phyloP scores from a whole-genome alignment of 2,797 vertebrate genomes.

The Coccyzus lansbergi region DNA sequence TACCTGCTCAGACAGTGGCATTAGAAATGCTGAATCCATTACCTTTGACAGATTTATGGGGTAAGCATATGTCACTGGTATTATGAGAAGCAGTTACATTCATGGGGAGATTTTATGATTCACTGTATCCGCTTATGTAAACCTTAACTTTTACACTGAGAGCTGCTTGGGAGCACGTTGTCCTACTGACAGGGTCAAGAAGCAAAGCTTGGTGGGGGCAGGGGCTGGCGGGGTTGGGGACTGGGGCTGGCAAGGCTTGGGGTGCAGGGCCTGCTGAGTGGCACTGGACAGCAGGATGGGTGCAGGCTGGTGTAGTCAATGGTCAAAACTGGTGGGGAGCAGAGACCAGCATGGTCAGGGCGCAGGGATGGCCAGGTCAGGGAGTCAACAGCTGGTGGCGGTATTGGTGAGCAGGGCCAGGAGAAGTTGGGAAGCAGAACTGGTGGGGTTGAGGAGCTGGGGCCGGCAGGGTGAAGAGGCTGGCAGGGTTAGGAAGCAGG shows the following conservation, averaged over 20 bases:
- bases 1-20: slow-evolving; percentile 18
- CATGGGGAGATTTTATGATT: slow-evolving; percentile 48
- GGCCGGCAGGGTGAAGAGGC: rapidly evolving
- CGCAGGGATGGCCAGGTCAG: neutral
- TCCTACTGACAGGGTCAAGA: neutral
- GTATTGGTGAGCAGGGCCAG: neutral
- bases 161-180: neutral
- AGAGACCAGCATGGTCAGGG: neutral
- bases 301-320: neutral
- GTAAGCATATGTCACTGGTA: neutral
- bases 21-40: neutral
- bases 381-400: too few species aligned
- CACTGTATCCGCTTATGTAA: slow-evolving; percentile 30
- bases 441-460: neutral
- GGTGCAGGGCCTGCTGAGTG: neutral
- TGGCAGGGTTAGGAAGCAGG: neutral
- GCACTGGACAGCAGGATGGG: neutral
- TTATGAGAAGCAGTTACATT: slow-evolving; percentile 14
- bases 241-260: neutral
- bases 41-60: slow-evolving; percentile 7
- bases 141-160: neutral
- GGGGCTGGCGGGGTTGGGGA: neutral
- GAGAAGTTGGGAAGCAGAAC: neutral
- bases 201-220: neutral
- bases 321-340: neutral